Evolutionary conservation across 2,113 vertebrate genomes (phyloP), one percentile per base, ranked within the genome.

Genomic region (Eurystomus gularis): DNA sequence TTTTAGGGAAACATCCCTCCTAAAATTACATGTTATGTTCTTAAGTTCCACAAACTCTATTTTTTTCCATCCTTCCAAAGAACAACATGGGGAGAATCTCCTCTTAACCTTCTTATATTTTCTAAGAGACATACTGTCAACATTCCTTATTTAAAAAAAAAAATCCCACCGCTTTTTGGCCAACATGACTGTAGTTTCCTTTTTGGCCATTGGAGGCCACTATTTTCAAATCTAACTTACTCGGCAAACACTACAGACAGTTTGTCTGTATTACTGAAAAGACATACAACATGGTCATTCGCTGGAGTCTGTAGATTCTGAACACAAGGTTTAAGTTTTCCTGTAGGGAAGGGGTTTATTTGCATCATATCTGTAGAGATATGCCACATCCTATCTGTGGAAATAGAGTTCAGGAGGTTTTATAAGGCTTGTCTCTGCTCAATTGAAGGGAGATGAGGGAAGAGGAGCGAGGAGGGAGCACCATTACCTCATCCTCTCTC

Each of bases 281-380:
- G 79, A 37, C 5, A 10, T 0, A 15, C 9, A 46, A 58, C 9
- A 4, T 3, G 3, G 13, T 19, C 48, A 12, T 0, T 8, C 33
- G 46, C 48, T 64, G 20, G 39, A 79, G 21, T 5, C 76, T 37
- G 33, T 3, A 26, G 3, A 55, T 21, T 66, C 31, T 46, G 10
- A 88, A 75, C 17, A 29, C 3, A n/a, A 57, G 13, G 2, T 13
- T 86, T 42, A 61, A 35, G 28, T 68, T 58, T 49, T 86, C 35
- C 60, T 66, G 24, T 2, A 6, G 57, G 35, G 13, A 84, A 75
- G 16, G 7, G 5, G 11, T 48, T 86, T n/a, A 79, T 58, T 10
- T 66, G 7, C 55, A 49, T 26, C 7, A 0, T 28, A 70, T n/a
- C 24, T 28, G 61, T 15, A 76, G 19, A 52, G 11, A 49, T 8